These are phyloP conservation scores for Thumatha senex DNA, from an alignment of 2,888 invertebrate species.

Conservation along the genomic window DNA sequence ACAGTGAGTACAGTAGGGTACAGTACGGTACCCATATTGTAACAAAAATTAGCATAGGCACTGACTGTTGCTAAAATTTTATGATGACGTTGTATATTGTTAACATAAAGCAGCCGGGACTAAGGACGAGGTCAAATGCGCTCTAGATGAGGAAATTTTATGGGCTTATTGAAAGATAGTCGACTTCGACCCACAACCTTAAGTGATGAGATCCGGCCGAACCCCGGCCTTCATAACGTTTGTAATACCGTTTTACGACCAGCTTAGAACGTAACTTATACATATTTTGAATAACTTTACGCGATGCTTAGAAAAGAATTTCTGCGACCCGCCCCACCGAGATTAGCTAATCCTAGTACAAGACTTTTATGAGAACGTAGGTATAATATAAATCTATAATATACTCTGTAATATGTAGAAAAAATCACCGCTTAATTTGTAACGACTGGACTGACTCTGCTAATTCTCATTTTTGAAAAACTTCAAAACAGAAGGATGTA, in stretches of 20 bases:
- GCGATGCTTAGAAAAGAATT: slow-evolving; percentile 70
- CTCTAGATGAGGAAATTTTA: slow-evolving; percentile 65
- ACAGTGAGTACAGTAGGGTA: no score
- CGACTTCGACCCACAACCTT: slow-evolving; percentile 66
- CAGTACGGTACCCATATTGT: no score
- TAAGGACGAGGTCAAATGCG: slow-evolving; percentile 46
- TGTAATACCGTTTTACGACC: slow-evolving; percentile 79
- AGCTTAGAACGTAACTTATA: slow-evolving; percentile 78
- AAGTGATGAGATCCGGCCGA: slow-evolving; percentile 77
- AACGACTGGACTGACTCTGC: no score
- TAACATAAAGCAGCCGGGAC: slow-evolving; percentile 51
- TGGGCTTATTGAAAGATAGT: slow-evolving; percentile 74
- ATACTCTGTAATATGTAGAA: background rate
- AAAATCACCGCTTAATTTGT: no score
- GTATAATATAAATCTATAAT: slow-evolving; percentile 12
- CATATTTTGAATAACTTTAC: slow-evolving; percentile 79
- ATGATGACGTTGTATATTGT: slow-evolving; percentile 70
- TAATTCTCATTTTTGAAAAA: no score
- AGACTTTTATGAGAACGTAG: slow-evolving; percentile 23
- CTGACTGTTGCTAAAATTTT: slow-evolving; percentile 52
- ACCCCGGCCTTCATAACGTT: slow-evolving; percentile 74
- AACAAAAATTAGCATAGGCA: no score
- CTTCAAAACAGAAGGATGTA: no score
- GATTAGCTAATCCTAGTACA: slow-evolving; percentile 49
- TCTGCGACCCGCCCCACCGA: slow-evolving; percentile 52